Base-by-base conservation (phyloP, 2,797 vertebrate species). In the Gymnothorax reevesii region DNA sequence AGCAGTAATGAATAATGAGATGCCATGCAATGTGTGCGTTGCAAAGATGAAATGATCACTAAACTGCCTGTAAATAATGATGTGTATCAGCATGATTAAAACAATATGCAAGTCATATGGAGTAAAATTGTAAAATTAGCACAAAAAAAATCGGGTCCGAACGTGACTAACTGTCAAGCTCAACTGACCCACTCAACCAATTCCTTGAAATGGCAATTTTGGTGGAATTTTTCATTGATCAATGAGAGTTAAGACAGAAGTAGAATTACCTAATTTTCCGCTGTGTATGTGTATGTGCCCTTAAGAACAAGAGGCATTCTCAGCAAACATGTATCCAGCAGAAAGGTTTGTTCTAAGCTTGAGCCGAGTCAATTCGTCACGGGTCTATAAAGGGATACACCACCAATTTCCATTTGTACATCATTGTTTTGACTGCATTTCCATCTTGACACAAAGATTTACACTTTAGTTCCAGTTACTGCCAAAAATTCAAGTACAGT, bases 31-130 rank as follows among this genome's bases (percentile, higher is more conserved):
- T 79, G 59, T 69, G 83, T 83, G 85, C 33, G 75, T 82, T 69
- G 75, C 82, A 66, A 64, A 85, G 49, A 79, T 80, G 49, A 75
- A 84, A 66, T 27, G 15, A 86, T 57, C 17, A 69, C 84, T 84
- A 69, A 62, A 64, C 9, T 79, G 57, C 62, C 4, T 57, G 54
- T n/a, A 75, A n/a, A 80, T 54, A 54, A 87, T 59, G 82, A 85
- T 87, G 57, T 87, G 75, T 84, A 87, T 42, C 69, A 87, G 52
- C 57, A 55, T 83, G 27, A 83, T 87, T 77, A 57, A 87, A 84
- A 84, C 71, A 83, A 84, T 13, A 54, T 71, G 57, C 62, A 57
- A 84, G 57, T 27, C 10, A 57, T 33, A 10, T 84, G 57, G 64
- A 87, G 59, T n/a, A 20, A 83, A 75, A 52, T 52, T 33, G 7